Percentiles rank a stretch among this genome's conserved stretches.
phyloP scores from a whole-genome alignment of 2,797 vertebrate species.

The Bradypodion pumilum region DNA sequence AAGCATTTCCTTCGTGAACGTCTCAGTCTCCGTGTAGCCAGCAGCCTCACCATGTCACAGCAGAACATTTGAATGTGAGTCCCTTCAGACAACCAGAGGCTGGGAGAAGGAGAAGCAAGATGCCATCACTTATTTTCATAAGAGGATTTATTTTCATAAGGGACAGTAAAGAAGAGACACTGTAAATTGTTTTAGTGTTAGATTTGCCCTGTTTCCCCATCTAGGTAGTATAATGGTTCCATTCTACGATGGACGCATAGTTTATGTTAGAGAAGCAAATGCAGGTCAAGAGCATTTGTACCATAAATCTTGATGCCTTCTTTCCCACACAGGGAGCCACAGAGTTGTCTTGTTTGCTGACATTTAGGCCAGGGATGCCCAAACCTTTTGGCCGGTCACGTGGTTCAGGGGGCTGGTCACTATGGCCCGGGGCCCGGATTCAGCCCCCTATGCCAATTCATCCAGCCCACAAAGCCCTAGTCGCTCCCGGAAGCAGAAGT shows the following conservation, averaged over 20 bases:
- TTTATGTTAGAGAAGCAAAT: neutral
- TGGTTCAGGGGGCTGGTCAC: too few species aligned
- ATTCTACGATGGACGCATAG: neutral
- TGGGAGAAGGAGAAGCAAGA: neutral
- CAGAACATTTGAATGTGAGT: neutral
- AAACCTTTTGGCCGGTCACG: too few species aligned
- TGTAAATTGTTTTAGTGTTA: too few species aligned
- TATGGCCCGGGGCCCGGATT: too few species aligned
- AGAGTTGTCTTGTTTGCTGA: neutral
- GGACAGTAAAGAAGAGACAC: too few species aligned
- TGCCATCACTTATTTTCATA: neutral
- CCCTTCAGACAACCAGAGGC: neutral
- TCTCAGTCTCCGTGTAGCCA: conserved; percentile 5
- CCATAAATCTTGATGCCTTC: neutral
- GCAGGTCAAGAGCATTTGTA: neutral
- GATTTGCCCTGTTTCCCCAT: accelerated
- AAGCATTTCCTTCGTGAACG: conserved; percentile 19
- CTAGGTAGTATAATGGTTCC: neutral
- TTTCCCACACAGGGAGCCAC: neutral
- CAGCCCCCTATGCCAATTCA: too few species aligned
- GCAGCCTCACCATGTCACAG: neutral
- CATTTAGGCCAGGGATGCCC: too few species aligned
- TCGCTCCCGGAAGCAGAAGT: too few species aligned
- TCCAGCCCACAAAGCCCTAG: too few species aligned
- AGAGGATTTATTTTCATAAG: too few species aligned